Percentiles rank a stretch among this genome's conserved stretches.
Evolutionary conservation across 2,113 vertebrate species (phyloP).

Genomic region (Dendropsophus ebraccatus): DNA sequence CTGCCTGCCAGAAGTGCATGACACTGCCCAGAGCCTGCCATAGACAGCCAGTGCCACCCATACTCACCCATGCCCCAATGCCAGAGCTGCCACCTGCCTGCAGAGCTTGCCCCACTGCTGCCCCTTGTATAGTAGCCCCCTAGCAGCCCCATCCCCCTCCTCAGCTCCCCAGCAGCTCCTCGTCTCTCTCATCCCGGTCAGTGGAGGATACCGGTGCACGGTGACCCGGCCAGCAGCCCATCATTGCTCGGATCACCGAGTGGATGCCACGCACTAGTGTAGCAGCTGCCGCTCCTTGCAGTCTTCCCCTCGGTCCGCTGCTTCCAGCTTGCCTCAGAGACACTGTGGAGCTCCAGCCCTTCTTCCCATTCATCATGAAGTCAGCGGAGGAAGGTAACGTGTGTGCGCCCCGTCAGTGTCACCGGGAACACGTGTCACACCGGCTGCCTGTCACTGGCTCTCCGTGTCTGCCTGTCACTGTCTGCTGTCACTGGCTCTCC

Average conservation of each 20-base stretch:
- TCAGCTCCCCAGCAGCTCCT: not conserved
- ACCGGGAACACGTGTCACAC: not conserved
- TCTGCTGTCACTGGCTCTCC: no score
- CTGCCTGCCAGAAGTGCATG: conserved; percentile 37
- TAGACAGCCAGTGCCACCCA: not conserved
- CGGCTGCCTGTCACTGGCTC: no score
- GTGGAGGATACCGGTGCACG: conserved; percentile 20
- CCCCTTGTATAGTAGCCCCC: not conserved
- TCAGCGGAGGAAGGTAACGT: conserved; percentile 90
- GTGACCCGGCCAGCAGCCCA: conserved; percentile 48
- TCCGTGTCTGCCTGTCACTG: no score
- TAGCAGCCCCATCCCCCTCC: not conserved
- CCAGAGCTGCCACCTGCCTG: conserved; percentile 19
- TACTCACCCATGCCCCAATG: conserved; percentile 34
- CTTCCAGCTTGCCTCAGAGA: conserved; percentile 70
- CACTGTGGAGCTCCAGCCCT: conserved; percentile 70
- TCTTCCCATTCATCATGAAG: conserved; percentile 78
- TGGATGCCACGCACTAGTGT: conserved; percentile 75
- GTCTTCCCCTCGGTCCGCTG: conserved; percentile 78
- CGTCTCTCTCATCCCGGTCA: conserved; percentile 40
- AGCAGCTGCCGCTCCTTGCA: conserved; percentile 69
- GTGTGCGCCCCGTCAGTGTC: not conserved
- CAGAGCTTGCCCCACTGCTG: not conserved
- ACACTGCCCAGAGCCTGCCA: not conserved
- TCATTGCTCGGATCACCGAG: conserved; percentile 61